Evolutionary conservation across 1,140 invertebrate species (phyloP).

Genomic region (Hyles vespertilio): DNA sequence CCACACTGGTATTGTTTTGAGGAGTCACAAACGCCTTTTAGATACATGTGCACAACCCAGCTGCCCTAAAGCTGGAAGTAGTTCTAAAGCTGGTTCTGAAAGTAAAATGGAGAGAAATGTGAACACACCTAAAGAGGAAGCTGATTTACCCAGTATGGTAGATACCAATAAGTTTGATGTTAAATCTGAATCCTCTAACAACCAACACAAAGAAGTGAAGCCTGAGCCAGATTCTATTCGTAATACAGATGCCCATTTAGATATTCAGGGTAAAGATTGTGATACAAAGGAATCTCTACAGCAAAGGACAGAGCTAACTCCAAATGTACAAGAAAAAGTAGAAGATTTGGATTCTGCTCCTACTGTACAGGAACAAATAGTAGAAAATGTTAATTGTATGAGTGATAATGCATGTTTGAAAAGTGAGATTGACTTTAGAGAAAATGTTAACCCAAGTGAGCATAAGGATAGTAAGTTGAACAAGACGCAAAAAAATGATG

Average conservation of each 20-base stretch:
- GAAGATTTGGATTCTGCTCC: constrained; percentile 31
- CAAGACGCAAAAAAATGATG: constrained; percentile 55
- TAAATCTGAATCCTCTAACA: constrained; percentile 38
- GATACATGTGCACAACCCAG: constrained; percentile 51
- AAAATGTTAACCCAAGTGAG: constrained; percentile 71
- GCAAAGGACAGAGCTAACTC: constrained; percentile 32
- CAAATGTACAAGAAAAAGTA: constrained; percentile 28
- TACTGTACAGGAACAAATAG: constrained; percentile 40
- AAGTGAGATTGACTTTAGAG: constrained; percentile 70
- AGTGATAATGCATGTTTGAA: constrained; percentile 55
- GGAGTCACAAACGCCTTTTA: constrained; percentile 77
- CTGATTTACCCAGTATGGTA: constrained; percentile 37
- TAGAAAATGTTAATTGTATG: constrained; percentile 42
- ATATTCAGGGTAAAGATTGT: constrained; percentile 40
- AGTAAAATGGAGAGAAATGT: constrained; percentile 44
- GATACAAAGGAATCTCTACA: constrained; percentile 61
- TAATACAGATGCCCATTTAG: constrained; percentile 33
- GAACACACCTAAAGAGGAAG: constrained; percentile 48
- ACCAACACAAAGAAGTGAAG: constrained; percentile 28
- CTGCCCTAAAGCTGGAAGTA: constrained; percentile 49
- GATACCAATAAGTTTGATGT: constrained; percentile 36
- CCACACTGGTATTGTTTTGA: constrained; percentile 77
- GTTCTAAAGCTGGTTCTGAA: constrained; percentile 41
- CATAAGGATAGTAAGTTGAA: constrained; percentile 52
- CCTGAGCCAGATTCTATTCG: constrained; percentile 23